phyloP scores from a whole-genome alignment of 2,888 invertebrate genomes.

The Unio delphinus region DNA sequence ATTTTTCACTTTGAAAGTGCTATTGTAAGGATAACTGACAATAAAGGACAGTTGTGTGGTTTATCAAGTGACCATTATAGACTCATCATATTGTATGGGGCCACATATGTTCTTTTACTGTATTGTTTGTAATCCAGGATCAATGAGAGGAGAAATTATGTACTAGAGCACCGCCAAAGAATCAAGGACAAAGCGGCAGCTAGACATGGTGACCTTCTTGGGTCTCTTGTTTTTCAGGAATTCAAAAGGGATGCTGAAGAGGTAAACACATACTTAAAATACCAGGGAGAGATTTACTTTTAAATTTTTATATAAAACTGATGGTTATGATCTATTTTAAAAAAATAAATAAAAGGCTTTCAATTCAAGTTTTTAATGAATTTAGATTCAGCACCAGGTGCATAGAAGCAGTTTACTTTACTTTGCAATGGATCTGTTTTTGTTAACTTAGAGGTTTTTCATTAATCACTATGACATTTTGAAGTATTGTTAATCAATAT shows the following conservation, averaged over 20 bases:
- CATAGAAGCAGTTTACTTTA: too few relatives aligned
- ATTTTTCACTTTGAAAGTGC: too few relatives aligned
- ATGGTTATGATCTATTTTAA: neutral
- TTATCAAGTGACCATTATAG: too few relatives aligned
- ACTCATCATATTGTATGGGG: too few relatives aligned
- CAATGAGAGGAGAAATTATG: conserved; percentile 80
- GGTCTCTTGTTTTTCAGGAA: conserved; percentile 91
- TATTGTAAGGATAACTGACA: too few relatives aligned
- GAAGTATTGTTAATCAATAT: too few relatives aligned
- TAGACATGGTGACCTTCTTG: conserved; percentile 83
- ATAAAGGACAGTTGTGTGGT: too few relatives aligned
- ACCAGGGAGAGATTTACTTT: neutral
- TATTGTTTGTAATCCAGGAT: conserved; percentile 60
- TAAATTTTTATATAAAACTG: neutral
- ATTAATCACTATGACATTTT: too few relatives aligned
- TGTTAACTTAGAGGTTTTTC: too few relatives aligned
- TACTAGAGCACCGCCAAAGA: conserved; percentile 81
- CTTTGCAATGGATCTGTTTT: too few relatives aligned
- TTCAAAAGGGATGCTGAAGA: conserved; percentile 94
- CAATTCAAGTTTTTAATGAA: neutral
- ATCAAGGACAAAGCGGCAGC: conserved; percentile 81
- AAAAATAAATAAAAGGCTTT: too few relatives aligned
- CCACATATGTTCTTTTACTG: too few relatives aligned
- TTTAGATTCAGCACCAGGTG: neutral
- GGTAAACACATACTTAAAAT: conserved; percentile 51